Conservation (phyloP, 2,113 vertebrate species). For the Ginglymostoma cirratum region DNA sequence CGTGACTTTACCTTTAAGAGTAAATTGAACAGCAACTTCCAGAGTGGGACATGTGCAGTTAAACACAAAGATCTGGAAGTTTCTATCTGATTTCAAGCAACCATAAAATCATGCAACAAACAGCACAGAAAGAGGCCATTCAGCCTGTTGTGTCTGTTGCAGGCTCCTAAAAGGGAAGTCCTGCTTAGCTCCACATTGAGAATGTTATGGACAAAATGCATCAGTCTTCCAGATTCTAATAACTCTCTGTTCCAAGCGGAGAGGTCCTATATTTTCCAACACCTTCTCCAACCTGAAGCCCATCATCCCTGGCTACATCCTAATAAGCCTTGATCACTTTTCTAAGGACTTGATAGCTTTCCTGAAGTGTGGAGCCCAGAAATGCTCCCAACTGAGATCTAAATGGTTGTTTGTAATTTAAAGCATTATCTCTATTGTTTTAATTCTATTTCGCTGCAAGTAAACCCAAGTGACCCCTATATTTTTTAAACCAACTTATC, state of each 20-base stretch:
- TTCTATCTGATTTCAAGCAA: background rate
- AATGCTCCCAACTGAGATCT: background rate
- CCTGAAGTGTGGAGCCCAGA: background rate
- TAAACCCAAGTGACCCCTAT: background rate
- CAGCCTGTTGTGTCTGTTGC: background rate
- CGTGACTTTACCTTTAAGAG: background rate
- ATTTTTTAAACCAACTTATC: background rate
- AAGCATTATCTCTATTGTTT: background rate
- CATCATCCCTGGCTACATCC: background rate
- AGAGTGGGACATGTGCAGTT: background rate
- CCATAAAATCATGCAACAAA: background rate
- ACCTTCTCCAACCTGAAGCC: background rate
- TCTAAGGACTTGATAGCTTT: background rate
- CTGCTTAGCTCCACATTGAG: background rate
- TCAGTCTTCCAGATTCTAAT: background rate
- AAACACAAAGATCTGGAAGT: background rate
- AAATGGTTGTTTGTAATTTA: background rate
- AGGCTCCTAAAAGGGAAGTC: background rate
- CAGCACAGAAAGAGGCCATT: background rate
- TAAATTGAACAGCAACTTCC: background rate
- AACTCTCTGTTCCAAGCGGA: background rate
- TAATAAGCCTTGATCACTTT: background rate
- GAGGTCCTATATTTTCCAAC: background rate
- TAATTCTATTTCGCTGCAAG: background rate
- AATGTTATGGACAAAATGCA: too few relatives aligned